Percentiles rank a stretch among this genome's conserved stretches.
Conservation (phyloP, 2,113 vertebrate genomes). For the Picathartes gymnocephalus region DNA sequence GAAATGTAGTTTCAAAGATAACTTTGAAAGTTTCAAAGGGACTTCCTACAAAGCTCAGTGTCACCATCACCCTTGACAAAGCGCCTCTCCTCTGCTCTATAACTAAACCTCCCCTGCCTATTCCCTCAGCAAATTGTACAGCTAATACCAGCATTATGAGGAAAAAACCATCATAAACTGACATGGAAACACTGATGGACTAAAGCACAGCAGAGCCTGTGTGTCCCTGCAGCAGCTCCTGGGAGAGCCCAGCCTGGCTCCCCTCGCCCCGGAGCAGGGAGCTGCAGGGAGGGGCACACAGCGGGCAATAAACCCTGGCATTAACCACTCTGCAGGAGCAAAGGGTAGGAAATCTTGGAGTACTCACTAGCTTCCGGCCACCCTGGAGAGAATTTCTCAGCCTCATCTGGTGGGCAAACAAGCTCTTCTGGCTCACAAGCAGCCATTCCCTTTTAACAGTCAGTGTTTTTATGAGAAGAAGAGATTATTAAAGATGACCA, state of each 20-base stretch:
- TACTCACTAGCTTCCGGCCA: fast-evolving
- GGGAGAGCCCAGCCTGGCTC: not conserved
- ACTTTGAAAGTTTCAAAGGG: not conserved
- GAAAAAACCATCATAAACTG: not conserved
- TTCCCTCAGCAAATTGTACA: not conserved
- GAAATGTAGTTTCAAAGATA: not conserved
- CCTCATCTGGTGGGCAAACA: not conserved
- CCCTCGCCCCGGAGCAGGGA: not conserved
- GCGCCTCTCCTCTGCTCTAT: not conserved
- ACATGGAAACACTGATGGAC: not conserved
- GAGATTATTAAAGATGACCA: not conserved
- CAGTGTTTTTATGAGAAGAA: not conserved
- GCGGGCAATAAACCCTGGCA: not conserved
- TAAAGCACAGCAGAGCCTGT: not conserved
- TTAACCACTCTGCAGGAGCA: not conserved
- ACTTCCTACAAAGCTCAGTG: fast-evolving
- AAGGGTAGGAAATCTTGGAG: not conserved
- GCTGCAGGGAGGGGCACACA: not conserved
- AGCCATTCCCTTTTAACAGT: not conserved
- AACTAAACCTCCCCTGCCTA: not conserved
- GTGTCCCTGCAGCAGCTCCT: not conserved
- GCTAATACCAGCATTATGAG: not conserved
- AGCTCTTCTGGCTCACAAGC: not conserved
- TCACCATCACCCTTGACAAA: not conserved
- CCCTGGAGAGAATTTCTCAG: not conserved